Evolutionary conservation across 2,888 invertebrate species (phyloP).

Genomic region (Tethea ocularis): DNA sequence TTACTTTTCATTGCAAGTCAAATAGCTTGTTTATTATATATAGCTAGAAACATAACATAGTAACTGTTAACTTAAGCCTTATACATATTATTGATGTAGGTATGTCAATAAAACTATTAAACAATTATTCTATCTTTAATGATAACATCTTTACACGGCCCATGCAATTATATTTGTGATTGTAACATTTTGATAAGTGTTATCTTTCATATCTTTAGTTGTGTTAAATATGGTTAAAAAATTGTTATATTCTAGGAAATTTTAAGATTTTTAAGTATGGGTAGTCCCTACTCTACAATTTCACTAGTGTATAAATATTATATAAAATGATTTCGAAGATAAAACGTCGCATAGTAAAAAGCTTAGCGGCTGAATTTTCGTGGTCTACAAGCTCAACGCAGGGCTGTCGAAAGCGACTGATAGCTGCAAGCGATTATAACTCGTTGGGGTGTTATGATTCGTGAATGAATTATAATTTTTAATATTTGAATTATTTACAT

Average conservation of each 20-base stretch:
- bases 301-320: no score
- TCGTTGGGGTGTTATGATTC: constrained; percentile 33
- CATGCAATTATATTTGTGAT: neutral
- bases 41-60: neutral
- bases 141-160: neutral
- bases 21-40: no score
- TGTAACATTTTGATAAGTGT: neutral
- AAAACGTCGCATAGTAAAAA: neutral
- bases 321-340: no score
- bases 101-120: neutral
- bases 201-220: neutral
- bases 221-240: neutral
- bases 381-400: constrained; percentile 21
- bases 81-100: neutral
- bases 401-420: constrained; percentile 38
- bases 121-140: neutral
- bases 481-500: constrained; percentile 6
- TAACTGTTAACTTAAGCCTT: neutral
- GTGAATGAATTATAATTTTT: constrained; percentile 36
- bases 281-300: neutral
- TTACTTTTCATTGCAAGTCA: no score
- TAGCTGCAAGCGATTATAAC: constrained; percentile 35
- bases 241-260: neutral
- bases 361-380: neutral
- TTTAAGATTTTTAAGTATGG: neutral